Percentiles rank a stretch among this genome's conserved stretches.
Conservation (phyloP, 2,797 vertebrate genomes). For the Oophaga sylvatica region DNA sequence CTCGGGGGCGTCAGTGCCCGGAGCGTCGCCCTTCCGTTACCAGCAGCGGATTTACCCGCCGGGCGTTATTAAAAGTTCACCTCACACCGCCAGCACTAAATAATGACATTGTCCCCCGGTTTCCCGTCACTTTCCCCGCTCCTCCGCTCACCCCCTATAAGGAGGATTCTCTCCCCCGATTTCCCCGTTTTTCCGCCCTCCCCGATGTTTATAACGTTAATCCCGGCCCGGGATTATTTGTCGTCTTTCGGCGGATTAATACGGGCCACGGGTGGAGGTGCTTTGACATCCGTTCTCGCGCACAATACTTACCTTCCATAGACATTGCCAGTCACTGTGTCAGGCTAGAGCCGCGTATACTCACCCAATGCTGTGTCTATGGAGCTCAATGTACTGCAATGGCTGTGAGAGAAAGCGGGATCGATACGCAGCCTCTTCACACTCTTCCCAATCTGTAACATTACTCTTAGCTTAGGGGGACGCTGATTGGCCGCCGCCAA, state of each 20-base stretch:
- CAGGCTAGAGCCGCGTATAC: conserved; percentile 27
- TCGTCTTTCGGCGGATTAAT: conserved; percentile 16
- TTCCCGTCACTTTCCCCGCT: neutral
- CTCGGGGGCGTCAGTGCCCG: neutral
- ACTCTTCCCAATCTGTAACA: conserved; percentile 88
- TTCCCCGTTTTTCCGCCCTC: neutral
- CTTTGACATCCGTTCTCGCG: neutral
- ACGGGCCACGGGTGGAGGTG: neutral
- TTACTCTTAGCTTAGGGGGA: conserved; percentile 90
- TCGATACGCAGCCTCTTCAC: conserved; percentile 98
- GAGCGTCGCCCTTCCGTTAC: neutral
- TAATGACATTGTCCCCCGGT: neutral
- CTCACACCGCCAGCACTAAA: neutral
- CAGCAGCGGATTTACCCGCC: neutral
- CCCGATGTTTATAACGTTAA: conserved; percentile 27
- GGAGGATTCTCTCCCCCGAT: neutral
- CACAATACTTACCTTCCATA: conserved; percentile 38
- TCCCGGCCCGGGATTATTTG: conserved; percentile 40
- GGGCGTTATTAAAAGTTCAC: conserved; percentile 29
- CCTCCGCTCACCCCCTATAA: neutral
- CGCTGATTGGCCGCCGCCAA: conserved; percentile 86
- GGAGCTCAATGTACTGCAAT: conserved; percentile 96
- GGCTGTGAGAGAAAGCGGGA: conserved; percentile 89
- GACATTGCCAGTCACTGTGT: conserved; percentile 32
- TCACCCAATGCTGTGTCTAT: conserved; percentile 84